Evolutionary conservation across 2,797 vertebrate species (phyloP).

Genomic region (Catostomus latipinnis): DNA sequence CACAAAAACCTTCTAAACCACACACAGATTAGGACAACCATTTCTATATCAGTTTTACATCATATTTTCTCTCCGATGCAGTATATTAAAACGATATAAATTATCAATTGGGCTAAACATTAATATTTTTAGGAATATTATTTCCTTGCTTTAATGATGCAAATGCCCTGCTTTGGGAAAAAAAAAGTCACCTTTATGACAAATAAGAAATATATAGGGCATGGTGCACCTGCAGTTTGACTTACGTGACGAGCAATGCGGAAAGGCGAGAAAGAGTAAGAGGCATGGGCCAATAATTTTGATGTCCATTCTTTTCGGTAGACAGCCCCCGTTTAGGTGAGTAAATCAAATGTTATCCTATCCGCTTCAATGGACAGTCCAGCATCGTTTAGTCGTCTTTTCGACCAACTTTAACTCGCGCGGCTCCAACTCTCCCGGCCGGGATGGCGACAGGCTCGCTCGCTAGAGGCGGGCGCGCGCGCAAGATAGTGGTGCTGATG

Average conservation of each 20-base stretch:
- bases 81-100: not conserved
- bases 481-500: constrained; percentile 74
- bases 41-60: not conserved
- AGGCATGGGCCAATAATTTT: constrained; percentile 78
- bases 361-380: constrained; percentile 45
- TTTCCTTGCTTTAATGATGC: not conserved
- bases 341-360: constrained; percentile 57
- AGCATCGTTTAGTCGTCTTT: constrained; percentile 72
- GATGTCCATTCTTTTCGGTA: constrained; percentile 78
- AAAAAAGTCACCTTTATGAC: not conserved
- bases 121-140: not conserved
- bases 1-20: not conserved
- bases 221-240: constrained; percentile 60
- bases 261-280: constrained; percentile 75
- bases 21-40: not conserved
- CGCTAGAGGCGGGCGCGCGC: constrained; percentile 75
- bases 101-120: not conserved
- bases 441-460: constrained; percentile 74
- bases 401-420: constrained; percentile 78
- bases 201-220: constrained; percentile 26
- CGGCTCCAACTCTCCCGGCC: constrained; percentile 78
- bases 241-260: constrained; percentile 83
- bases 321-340: constrained; percentile 64
- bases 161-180: not conserved
- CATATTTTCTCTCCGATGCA: not conserved